Base-by-base conservation (phyloP, 2,113 vertebrate species). In the Hyla sarda region DNA sequence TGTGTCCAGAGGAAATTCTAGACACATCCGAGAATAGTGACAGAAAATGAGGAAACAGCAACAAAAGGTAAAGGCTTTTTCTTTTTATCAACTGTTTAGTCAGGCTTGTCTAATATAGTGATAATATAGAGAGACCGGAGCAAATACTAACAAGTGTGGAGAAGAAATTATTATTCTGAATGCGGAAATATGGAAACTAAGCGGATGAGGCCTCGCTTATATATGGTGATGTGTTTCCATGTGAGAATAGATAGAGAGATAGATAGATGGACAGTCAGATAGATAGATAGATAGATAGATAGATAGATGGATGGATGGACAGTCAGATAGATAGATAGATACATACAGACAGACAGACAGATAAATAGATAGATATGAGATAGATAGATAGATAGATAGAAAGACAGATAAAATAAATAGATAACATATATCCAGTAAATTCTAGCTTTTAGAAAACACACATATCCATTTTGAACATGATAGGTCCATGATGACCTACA, bases 1-100 rank as follows among this genome's bases (percentile, higher is more conserved):
- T 67, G 73, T 48, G 72, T 60, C 84, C 28, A 88, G 87, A 73
- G 62, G 82, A 90, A 90, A 85, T 87, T 14, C 45, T 50, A 83
- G 86, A 85, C 45, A 87, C 41, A 69, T 74, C 32, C 11, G 25
- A 65, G 50, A 76, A 84, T 12, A 62, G 69, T 47, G 67, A 47
- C 67, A 54, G 30, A 74, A 74, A n/a, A 50, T 32, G 25, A 11
- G 48, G 54, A 71, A 50, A 65, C 9, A 50, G 30, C 56, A 34
- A 50, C 71, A 84, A 62, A 56, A 76, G 83, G 83, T 84, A 84
- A 48, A 25, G 25, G 37, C 34, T 8, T 69, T 82, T 83, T 93
- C 90, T 81, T 90, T 67, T 28, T 77, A 91, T 87, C 8, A 17
- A 25, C 45, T 58, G 34, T 80, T 25, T 76, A 60, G 45, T 76